Conservation (phyloP, 1,140 invertebrate genomes). For the Plutomurus gul region DNA sequence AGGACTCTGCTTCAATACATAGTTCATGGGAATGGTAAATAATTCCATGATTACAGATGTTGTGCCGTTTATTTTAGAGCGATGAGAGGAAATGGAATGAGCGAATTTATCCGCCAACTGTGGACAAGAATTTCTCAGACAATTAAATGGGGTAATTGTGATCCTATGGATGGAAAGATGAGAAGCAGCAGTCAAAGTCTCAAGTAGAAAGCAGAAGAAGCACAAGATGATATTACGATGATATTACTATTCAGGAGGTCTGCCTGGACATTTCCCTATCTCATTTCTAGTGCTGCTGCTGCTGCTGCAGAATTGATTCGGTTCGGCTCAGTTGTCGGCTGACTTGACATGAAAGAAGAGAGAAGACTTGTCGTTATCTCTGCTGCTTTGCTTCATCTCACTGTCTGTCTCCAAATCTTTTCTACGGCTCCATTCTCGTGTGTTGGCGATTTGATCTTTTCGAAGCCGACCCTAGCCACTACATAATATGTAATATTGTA, state of each 20-base stretch:
- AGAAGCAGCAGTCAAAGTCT: background rate
- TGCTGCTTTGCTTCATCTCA: background rate
- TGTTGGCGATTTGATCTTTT: conserved; percentile 6
- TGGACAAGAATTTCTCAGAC: background rate
- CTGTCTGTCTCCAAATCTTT: background rate
- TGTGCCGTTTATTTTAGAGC: background rate
- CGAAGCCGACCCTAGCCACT: background rate
- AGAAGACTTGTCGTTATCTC: conserved; percentile 19
- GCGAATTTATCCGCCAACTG: background rate
- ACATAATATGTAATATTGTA: no score
- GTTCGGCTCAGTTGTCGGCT: conserved; percentile 5
- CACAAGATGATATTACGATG: background rate
- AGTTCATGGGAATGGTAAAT: background rate
- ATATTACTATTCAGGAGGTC: conserved; percentile 20
- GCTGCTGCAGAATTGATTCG: background rate
- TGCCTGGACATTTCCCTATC: conserved; percentile 13
- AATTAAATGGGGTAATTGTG: background rate
- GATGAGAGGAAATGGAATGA: background rate
- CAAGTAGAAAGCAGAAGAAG: background rate
- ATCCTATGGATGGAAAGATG: background rate
- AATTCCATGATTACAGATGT: background rate
- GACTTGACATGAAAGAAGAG: conserved; percentile 14
- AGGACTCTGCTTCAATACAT: background rate
- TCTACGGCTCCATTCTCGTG: no score
- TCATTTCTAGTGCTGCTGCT: background rate